phyloP scores from a whole-genome alignment of 1,140 invertebrate species.

The Sinonovacula constricta region DNA sequence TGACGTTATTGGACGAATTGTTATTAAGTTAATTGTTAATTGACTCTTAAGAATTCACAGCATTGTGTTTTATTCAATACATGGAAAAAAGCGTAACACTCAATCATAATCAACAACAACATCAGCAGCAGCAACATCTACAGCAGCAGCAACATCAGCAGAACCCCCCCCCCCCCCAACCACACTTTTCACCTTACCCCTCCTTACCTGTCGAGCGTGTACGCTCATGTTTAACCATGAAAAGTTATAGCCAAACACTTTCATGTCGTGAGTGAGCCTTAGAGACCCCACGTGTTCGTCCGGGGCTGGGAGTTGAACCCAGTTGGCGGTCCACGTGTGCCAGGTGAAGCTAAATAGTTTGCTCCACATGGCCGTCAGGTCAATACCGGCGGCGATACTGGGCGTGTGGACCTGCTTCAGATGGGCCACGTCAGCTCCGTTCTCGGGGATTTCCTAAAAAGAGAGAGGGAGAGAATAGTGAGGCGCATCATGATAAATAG shows the following conservation, averaged over 20 bases:
- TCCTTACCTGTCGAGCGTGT: conserved; percentile 81
- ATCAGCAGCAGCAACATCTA: too few species aligned
- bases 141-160: too few species aligned
- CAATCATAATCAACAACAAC: too few species aligned
- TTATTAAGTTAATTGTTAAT: too few species aligned
- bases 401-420: conserved; percentile 86
- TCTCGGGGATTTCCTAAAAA: conserved; percentile 93
- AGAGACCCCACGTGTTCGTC: conserved; percentile 83
- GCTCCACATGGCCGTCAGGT: conserved; percentile 77
- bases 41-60: too few species aligned
- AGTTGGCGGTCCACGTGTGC: conserved; percentile 78
- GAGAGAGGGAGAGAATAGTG: too few species aligned
- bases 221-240: conserved; percentile 81
- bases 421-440: conserved; percentile 92
- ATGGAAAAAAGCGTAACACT: too few species aligned
- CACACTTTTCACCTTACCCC: too few species aligned
- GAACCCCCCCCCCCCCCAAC: too few species aligned
- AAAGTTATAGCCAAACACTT: conserved; percentile 80
- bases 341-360: conserved; percentile 75
- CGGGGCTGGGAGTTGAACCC: conserved; percentile 73
- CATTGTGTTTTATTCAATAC: too few species aligned
- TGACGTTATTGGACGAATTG: too few species aligned
- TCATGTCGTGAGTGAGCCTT: conserved; percentile 81
- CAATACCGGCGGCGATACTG: conserved; percentile 81
- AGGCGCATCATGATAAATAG: too few species aligned